Conservation (phyloP, 2,113 vertebrate genomes). For the Damaliscus lunatus region DNA sequence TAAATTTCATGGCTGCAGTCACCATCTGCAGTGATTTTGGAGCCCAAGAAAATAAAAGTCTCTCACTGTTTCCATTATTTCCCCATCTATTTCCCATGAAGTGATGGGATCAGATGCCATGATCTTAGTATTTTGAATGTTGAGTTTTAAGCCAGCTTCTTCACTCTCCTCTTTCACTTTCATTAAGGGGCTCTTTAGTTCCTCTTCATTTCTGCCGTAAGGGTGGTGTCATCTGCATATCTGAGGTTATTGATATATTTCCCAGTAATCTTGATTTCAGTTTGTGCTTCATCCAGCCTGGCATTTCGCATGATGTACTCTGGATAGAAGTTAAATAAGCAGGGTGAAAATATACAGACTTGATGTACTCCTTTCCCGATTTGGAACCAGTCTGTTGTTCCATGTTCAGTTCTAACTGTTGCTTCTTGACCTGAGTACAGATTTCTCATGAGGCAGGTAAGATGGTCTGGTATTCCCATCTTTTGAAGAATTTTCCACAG, state of each 20-base stretch:
- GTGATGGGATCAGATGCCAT: background rate
- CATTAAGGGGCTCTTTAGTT: background rate
- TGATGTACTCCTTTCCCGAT: accelerated
- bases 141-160: background rate
- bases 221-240: background rate
- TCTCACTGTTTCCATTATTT: background rate
- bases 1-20: background rate
- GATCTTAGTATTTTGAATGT: background rate
- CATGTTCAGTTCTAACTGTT: background rate
- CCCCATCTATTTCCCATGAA: background rate
- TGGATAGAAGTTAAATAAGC: background rate
- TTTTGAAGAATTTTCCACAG: background rate
- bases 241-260: background rate
- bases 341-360: background rate
- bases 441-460: background rate
- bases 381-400: background rate
- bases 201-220: background rate
- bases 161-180: background rate
- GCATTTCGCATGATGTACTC: background rate
- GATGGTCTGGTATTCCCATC: background rate
- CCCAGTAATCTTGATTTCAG: background rate
- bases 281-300: background rate
- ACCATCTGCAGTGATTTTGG: background rate
- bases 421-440: background rate
- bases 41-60: background rate